Conservation (phyloP, 2,113 vertebrate genomes). For the Mohoua ochrocephala region DNA sequence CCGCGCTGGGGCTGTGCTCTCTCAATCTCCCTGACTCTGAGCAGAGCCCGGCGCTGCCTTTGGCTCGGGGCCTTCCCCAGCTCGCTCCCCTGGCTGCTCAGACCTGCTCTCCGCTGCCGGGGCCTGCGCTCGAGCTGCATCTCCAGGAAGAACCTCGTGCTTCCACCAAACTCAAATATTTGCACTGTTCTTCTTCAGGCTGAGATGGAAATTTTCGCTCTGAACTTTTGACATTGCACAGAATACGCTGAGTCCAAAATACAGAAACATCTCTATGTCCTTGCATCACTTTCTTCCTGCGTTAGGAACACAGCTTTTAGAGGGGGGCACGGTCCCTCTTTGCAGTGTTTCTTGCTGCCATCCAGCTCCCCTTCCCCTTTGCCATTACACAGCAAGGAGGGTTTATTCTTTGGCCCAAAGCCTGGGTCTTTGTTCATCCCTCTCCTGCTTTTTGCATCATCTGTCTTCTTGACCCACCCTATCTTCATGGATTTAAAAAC, state of each 20-base stretch:
- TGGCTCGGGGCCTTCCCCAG: not conserved
- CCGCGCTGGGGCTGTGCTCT: not conserved
- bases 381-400: not conserved
- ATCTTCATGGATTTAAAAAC: slow-evolving; percentile 13
- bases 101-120: not conserved
- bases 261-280: not conserved
- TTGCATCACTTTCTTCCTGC: not conserved
- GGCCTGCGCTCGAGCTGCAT: not conserved
- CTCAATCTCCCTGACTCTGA: not conserved
- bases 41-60: not conserved
- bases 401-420: slow-evolving; percentile 27
- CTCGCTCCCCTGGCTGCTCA: not conserved
- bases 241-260: not conserved
- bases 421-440: slow-evolving; percentile 25
- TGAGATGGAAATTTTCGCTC: not conserved
- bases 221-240: not conserved
- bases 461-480: slow-evolving; percentile 48
- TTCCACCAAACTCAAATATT: not conserved
- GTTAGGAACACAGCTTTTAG: not conserved
- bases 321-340: not conserved
- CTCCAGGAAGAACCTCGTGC: not conserved
- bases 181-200: not conserved
- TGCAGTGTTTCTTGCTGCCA: not conserved
- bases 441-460: slow-evolving; percentile 20
- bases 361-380: slow-evolving; percentile 21